These are phyloP conservation scores for Regulus satrapa DNA, from an alignment of 2,113 vertebrate species.

Conservation along the genomic window DNA sequence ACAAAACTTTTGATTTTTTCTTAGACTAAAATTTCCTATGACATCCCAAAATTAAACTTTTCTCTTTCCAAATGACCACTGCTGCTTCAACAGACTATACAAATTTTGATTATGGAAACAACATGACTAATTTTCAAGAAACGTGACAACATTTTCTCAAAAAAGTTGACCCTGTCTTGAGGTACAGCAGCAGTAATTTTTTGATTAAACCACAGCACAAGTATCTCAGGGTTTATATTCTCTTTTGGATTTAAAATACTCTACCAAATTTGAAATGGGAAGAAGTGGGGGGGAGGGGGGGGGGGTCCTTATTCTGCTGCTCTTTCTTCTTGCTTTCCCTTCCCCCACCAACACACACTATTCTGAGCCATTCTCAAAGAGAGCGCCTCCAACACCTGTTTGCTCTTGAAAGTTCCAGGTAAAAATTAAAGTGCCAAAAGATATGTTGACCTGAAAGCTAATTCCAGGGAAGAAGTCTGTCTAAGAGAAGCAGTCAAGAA, in stretches of 20 bases:
- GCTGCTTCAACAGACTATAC: neutral
- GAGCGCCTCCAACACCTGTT: accelerated
- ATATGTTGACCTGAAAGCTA: neutral
- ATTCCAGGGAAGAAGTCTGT: neutral
- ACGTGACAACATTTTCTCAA: neutral
- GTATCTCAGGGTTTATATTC: neutral
- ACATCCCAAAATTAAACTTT: neutral
- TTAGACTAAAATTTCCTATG: neutral
- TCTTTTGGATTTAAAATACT: neutral
- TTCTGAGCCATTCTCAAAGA: neutral
- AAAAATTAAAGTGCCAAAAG: neutral
- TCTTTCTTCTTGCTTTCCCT: neutral
- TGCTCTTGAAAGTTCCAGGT: neutral
- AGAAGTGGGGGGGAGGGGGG: neutral
- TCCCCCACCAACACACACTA: neutral
- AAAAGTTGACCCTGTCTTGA: neutral
- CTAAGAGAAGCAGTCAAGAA: neutral
- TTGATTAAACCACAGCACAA: neutral
- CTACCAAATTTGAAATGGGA: neutral
- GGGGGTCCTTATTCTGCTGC: accelerated
- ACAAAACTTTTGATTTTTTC: neutral
- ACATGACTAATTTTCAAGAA: neutral
- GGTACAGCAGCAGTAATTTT: neutral
- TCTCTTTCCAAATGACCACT: neutral
- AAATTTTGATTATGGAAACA: neutral